These are phyloP conservation scores for Enteromius thamalakanensis DNA, from an alignment of 2,797 vertebrate genomes.

Conservation along the genomic window DNA sequence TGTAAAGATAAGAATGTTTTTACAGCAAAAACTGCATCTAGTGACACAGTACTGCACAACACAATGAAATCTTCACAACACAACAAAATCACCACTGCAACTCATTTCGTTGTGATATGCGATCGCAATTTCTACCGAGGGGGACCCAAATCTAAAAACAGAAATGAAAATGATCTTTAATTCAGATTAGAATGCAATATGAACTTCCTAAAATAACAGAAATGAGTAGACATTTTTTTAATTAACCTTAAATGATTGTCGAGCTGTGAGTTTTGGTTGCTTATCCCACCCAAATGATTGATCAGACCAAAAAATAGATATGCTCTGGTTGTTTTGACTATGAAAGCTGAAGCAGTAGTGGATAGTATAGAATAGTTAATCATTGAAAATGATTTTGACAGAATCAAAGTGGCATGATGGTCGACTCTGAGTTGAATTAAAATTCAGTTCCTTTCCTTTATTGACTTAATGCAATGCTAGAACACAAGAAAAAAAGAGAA, in stretches of 20 bases:
- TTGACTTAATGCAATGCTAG: slow-evolving; percentile 21
- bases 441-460: background rate
- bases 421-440: background rate
- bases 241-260: background rate
- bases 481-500: slow-evolving; percentile 24
- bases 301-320: background rate
- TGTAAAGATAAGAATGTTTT: background rate
- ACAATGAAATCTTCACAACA: background rate
- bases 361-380: no score
- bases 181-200: no score
- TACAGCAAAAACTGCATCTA: background rate
- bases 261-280: background rate
- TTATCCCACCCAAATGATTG: background rate
- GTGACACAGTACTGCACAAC: background rate
- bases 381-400: background rate
- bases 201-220: background rate
- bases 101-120: no score
- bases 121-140: no score
- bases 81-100: no score
- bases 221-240: background rate
- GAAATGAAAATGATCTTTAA: no score
- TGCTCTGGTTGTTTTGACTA: background rate
- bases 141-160: no score
- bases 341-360: background rate
- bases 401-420: background rate